Conservation (phyloP, 2,888 invertebrate genomes). For the Drosophila subquinaria region DNA sequence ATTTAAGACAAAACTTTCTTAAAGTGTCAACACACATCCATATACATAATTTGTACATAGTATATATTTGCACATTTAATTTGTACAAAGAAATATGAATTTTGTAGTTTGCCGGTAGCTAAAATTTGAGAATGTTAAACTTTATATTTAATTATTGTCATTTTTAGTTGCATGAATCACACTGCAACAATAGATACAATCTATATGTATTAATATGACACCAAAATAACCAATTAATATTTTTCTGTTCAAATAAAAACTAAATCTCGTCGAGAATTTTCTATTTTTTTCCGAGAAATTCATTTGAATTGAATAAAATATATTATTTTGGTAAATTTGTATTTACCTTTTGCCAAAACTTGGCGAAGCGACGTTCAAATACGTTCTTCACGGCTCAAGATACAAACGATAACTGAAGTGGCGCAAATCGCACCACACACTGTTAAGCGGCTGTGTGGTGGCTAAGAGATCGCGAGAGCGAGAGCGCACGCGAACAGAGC, state of each 20-base stretch:
- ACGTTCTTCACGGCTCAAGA: slow-evolving; percentile 22
- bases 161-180: not conserved
- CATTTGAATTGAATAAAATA: slow-evolving; percentile 23
- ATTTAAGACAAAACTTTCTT: not conserved
- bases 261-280: not conserved
- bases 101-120: not conserved
- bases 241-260: slow-evolving; percentile 16
- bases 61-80: not conserved
- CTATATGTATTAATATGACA: not conserved
- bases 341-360: slow-evolving; percentile 57
- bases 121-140: slow-evolving; percentile 1
- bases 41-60: too few species aligned
- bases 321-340: slow-evolving; percentile 29
- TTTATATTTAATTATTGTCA: not conserved
- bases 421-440: not conserved
- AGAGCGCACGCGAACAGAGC: slow-evolving; percentile 10
- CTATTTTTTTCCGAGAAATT: slow-evolving; percentile 14
- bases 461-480: slow-evolving; percentile 13
- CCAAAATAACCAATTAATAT: not conserved
- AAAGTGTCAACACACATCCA: not conserved
- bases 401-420: slow-evolving; percentile 9
- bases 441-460: slow-evolving; percentile 1
- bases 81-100: not conserved
- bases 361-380: slow-evolving; percentile 8
- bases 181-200: slow-evolving; percentile 9